Base-by-base conservation (phyloP, 2,113 vertebrate species). In the Circaetus gallicus region DNA sequence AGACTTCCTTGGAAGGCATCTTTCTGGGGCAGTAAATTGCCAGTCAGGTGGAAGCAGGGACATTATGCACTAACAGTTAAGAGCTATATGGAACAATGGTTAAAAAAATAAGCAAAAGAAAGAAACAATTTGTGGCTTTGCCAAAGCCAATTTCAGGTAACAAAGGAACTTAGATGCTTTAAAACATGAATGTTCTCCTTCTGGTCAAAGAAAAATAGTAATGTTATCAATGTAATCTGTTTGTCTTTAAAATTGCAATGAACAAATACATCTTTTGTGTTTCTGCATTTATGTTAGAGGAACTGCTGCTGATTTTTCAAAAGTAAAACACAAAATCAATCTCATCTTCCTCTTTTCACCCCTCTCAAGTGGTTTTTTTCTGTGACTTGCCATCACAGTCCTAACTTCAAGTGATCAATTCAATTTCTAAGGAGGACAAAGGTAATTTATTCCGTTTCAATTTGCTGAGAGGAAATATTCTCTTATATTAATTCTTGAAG, bases 381-480 rank as follows among this genome's bases (percentile, higher is more conserved):
- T 67, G 18, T 87, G 56, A 63, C 52, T 94, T 91, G 65, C 43
- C 31, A 56, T 85, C 49, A 78, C 29, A 92, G n/a, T 24, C 10
- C 53, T 94, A 83, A 94, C 90, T 86, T 96, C 62, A 52, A 89
- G 70, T 36, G 11, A 95, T 76, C 74, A 95, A 90, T 95, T 97
- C 66, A 31, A 31, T 97, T 97, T 97, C 94, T 95, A 92, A 92
- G 77, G 73, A 96, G 52, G 55, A 50, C 26, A 95, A 97, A 91
- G 74, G 78, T 72, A 93, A 97, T 97, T 93, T 97, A 97, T 96
- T 97, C 89, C 72, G 50, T 96, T 97, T 97, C 94, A 93, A 90
- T 96, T 96, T 97, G 83, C 82, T 95, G 94, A 95, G 86, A 96
- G 91, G 93, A 95, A 96, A 94, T 95, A 94, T 62, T 93, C 49